Base-by-base conservation (phyloP, 2,888 invertebrate species). In the Galeruca laticollis region DNA sequence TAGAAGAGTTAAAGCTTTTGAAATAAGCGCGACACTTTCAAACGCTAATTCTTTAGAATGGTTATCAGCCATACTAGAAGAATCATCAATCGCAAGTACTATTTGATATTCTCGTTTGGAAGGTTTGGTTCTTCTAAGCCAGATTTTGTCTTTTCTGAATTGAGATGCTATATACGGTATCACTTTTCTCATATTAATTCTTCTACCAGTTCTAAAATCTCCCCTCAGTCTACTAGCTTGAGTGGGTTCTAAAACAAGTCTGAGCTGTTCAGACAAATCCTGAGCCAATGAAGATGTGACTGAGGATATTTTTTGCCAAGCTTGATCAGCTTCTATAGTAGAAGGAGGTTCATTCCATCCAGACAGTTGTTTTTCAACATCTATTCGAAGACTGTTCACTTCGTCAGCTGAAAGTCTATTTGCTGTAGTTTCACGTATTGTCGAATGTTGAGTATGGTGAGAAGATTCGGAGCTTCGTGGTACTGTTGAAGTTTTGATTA, bases 161-260 rank as follows among this genome's bases (percentile, higher is more conserved):
- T 99, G 95, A 72, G 98, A 98, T 18, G 99, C 99, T 76, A 99
- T 97, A 87, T 99, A 99, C 0, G 99, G 96, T 82, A 99, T 98
- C 65, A 99, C 94, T 83, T 95, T 96, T 56, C 98, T 91, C 99
- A 99, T 99, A 86, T 99, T 99, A 62, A 99, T 94, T 8, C 99
- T 90, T 72, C 97, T 94, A 0, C 99, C 99, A 0, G 97, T 98
- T 62, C 98, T 90, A 85, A 95, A 99, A 86, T 99, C 99, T 20
- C 99, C 99, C 86, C 91, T 95, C 37, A 97, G 87, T 73, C 97
- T 90, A 0, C 97, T 94, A 0, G 97, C 94, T 79, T 95, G 94
- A 0, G 98, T 97, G 0, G 99, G 99, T 84, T 99, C 99, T 47
- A 99, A 86, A 54, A 99, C 95, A 0, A 99, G 89, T 56, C 99